phyloP scores from a whole-genome alignment of 2,113 vertebrate species.

The Lophura nycthemera region DNA sequence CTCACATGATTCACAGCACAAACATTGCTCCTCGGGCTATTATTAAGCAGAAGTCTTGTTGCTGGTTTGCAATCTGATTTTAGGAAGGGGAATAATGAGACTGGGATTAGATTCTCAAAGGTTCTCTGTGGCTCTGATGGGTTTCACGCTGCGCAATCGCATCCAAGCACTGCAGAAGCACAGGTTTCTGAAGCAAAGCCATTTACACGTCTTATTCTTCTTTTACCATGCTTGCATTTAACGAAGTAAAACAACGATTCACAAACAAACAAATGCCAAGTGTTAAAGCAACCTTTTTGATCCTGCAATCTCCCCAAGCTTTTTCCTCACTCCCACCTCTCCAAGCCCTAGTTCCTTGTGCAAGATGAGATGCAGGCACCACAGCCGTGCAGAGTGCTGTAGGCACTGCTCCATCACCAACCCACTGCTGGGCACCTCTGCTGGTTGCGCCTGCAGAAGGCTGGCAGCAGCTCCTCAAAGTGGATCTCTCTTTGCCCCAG shows the following conservation, averaged over 20 bases:
- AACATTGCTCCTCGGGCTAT: conserved; percentile 73
- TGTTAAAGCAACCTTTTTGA: conserved; percentile 27
- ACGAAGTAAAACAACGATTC: conserved; percentile 6
- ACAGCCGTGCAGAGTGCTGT: neutral
- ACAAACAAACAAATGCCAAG: neutral
- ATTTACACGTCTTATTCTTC: neutral
- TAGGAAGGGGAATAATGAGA: conserved; percentile 57
- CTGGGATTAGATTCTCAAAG: neutral
- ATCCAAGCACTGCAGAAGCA: neutral
- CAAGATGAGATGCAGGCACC: neutral
- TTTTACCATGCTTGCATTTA: neutral
- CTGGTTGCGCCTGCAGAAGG: neutral
- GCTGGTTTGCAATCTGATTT: conserved; percentile 61
- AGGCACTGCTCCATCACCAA: neutral
- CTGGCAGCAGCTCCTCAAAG: neutral
- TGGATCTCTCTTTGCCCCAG: neutral
- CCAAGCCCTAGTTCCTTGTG: neutral
- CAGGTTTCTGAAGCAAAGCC: neutral
- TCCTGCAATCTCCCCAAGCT: neutral
- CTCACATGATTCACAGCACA: conserved; percentile 67
- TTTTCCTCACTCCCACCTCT: conserved; percentile 32
- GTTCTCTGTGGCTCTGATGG: neutral
- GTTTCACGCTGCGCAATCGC: rapidly evolving
- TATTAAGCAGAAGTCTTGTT: conserved; percentile 67
- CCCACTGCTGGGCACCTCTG: neutral